Base-by-base conservation (phyloP, 1,140 invertebrate species). In the Solen grandis region DNA sequence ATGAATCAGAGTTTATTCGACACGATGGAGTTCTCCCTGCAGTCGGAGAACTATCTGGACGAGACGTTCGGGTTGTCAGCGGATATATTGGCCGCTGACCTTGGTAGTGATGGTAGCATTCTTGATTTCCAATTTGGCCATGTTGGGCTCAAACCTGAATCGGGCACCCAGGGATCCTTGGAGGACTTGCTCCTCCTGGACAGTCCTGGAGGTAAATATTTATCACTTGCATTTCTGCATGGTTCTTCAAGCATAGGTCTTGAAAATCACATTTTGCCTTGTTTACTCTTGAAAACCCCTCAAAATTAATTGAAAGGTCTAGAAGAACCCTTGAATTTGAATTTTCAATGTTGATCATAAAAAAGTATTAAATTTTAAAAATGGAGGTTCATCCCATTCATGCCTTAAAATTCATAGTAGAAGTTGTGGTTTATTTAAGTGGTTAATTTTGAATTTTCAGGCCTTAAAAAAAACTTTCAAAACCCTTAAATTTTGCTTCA, bases 41-140 rank as follows among this genome's bases (percentile, higher is more conserved):
- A 76, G 36, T 52, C 38, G 59, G 50, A 46, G 63, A 55, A 55
- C 29, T 68, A 50, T n/a, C 55, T 78, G 54, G 75, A 78, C 19
- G 75, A 68, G 16, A 22, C 54, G 35, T 78, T 68, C 1, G 75
- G 75, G 46, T 55, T 69, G 63, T 59, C 75, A 55, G 52, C 75
- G 66, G 63, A 78, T 54, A 38, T 69, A 38, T 78, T 38, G 65
- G 63, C 65, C 63, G 75, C 41, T 78, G 75, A 78, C 52, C 75
- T 78, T n/a, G 65, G 27, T 57, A 65, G 41, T 36, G 74, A 76
- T 5, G 60, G 74, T 35, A 41, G 65, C 75, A 68, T 68, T 69
- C 75, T 78, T 78, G 75, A 69, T 69, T 19, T 46, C 19, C 41
- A 46, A 46, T 35, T 78, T 1, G 65, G 27, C 35, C 46, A 66